Evolutionary conservation across 2,113 vertebrate species (phyloP).

Genomic region (Solea solea): DNA sequence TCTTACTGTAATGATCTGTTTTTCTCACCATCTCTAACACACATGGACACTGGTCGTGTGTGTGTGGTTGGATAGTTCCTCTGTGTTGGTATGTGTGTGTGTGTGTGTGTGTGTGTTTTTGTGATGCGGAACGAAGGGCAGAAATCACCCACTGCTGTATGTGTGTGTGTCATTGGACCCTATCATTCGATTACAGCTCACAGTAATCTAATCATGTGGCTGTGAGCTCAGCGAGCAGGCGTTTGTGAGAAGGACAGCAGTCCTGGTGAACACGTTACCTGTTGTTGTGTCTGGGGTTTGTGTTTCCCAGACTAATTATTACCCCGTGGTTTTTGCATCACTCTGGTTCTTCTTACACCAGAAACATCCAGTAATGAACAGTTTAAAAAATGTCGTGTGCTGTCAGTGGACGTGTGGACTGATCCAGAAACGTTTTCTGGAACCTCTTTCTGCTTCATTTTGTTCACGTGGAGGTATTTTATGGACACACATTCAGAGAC

Average conservation of each 20-base stretch:
- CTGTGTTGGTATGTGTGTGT: constrained; percentile 5
- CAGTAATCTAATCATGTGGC: constrained; percentile 70
- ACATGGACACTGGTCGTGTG: no score
- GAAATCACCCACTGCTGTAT: constrained; percentile 29
- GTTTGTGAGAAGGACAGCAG: constrained; percentile 43
- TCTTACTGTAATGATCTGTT: no score
- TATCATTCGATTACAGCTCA: constrained; percentile 77
- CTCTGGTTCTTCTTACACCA: no score
- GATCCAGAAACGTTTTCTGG: no score
- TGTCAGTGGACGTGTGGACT: no score
- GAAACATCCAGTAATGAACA: no score
- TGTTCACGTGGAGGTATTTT: no score
- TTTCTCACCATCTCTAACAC: no score
- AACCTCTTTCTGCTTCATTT: no score
- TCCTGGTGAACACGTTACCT: constrained; percentile 51
- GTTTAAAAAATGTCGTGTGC: no score
- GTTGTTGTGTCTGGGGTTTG: constrained; percentile 40
- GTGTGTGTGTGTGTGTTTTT: constrained; percentile 45
- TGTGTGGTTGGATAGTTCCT: not conserved
- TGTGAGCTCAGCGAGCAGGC: constrained; percentile 59
- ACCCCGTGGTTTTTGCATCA: no score
- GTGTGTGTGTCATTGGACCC: constrained; percentile 57
- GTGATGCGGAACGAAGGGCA: constrained; percentile 17
- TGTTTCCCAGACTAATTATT: constrained; percentile 59
- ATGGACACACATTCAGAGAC: no score